Evolutionary conservation across 2,888 invertebrate genomes (phyloP), one percentile per base, ranked within the genome.

Genomic region (Prosopocoilus inquinatus): DNA sequence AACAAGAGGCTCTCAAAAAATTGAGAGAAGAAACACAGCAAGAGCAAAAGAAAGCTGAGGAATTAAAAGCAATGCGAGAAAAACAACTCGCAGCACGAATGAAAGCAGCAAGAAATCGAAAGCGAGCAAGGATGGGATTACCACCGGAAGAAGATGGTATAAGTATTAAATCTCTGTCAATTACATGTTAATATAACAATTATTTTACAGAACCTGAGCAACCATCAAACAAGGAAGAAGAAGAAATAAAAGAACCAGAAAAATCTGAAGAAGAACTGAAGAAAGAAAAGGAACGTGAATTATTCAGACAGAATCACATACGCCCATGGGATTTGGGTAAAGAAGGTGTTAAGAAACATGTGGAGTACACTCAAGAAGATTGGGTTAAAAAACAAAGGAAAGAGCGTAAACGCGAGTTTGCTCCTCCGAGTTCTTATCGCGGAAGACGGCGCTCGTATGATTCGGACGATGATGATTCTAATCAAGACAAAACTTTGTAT

Each of bases 301-400:
- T 80, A 62, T 68, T 78, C 53, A 77, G 84, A 38, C 81, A 81
- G 54, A 77, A 77, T 4, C 83, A 84, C 59, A 75, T 88, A 9
- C 78, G 89, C 35, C 87, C 88, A 41, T 89, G 89, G 89, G 89
- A 89, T 71, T 73, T 85, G 16, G 89, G 88, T 1, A 89, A 89
- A 73, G 82, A 84, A 33, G 85, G 84, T 1, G 75, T 84, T 8
- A 70, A 80, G 51, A 79, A 82, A 66, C 72, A 71, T 61, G 70
- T 72, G 28, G 84, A 85, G 70, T 84, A 89, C 81, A 81, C 84
- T 0, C 90, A 91, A 78, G 87, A 88, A 70, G 89, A 90, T 75
- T 91, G 90, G 84, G 82, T 89, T 5, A 82, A 87, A 59, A 86
- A 88, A 67, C 85, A 90, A 71, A 81, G 95, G 61, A 78, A 79